These are phyloP conservation scores for Cottus gobio DNA, from an alignment of 2,113 vertebrate species.

Conservation along the genomic window DNA sequence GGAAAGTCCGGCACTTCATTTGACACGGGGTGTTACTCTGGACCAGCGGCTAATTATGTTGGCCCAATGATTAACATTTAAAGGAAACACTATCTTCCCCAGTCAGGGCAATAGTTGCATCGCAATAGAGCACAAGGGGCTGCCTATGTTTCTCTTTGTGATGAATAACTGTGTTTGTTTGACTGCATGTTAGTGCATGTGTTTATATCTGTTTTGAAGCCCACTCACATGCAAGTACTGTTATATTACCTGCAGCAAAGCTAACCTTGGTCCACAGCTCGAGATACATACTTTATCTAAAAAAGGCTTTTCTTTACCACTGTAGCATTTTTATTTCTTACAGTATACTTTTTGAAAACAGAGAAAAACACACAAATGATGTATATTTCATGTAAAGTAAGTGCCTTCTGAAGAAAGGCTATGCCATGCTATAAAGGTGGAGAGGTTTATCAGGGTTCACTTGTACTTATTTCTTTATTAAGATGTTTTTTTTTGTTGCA, in stretches of 20 bases:
- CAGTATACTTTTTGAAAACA: neutral
- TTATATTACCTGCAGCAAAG: slow-evolving; percentile 20
- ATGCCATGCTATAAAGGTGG: neutral
- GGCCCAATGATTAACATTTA: slow-evolving; percentile 73
- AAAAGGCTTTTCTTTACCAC: slow-evolving; percentile 38
- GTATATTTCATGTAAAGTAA: neutral
- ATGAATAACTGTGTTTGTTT: neutral
- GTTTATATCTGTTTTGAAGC: slow-evolving; percentile 27
- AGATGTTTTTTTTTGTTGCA: too few species aligned
- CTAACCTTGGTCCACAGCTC: neutral
- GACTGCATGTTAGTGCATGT: neutral
- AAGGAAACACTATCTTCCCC: slow-evolving; percentile 55
- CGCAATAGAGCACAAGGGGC: slow-evolving; percentile 35
- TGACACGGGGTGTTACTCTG: slow-evolving; percentile 66
- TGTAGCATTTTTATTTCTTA: slow-evolving; percentile 11
- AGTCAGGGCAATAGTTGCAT: slow-evolving; percentile 56
- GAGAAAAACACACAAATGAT: neutral
- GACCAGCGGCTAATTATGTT: slow-evolving; percentile 74
- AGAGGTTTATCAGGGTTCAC: neutral
- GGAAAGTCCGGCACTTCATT: slow-evolving; percentile 73
- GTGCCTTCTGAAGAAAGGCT: neutral
- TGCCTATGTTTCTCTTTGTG: slow-evolving; percentile 7
- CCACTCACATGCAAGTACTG: slow-evolving; percentile 28
- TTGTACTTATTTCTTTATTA: neutral
- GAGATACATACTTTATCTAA: slow-evolving; percentile 44